Evolutionary conservation across 2,888 invertebrate genomes (phyloP).

Genomic region (Agrypnus murinus): DNA sequence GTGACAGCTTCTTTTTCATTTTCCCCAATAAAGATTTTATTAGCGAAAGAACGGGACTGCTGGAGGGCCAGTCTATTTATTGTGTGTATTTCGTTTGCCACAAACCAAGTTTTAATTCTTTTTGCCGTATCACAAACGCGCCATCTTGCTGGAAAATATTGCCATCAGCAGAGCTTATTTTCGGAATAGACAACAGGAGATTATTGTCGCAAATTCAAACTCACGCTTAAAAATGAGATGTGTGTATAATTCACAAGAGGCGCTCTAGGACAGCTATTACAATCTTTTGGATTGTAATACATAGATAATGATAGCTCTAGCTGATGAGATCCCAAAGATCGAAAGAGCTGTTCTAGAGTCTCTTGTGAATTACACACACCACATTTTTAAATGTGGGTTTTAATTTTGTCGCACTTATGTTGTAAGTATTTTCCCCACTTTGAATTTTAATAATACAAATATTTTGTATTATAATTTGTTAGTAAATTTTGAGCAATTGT

Average conservation of each 20-base stretch:
- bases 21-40: neutral
- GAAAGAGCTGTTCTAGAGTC: no score
- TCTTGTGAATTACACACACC: no score
- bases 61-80: neutral
- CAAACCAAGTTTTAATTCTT: no score
- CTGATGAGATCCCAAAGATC: no score
- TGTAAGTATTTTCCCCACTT: no score
- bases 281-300: neutral
- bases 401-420: neutral
- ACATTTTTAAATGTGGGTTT: no score
- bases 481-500: constrained; percentile 2
- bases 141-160: neutral
- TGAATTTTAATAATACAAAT: no score
- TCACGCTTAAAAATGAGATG: no score
- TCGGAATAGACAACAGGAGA: neutral
- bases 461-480: no score
- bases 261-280: no score
- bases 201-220: neutral
- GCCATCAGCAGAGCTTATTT: neutral
- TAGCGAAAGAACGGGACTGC: neutral
- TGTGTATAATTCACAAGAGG: no score
- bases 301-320: neutral
- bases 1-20: neutral
- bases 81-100: neutral
- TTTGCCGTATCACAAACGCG: no score